phyloP scores from a whole-genome alignment of 2,888 invertebrate species.

The Heliconius charithonia region DNA sequence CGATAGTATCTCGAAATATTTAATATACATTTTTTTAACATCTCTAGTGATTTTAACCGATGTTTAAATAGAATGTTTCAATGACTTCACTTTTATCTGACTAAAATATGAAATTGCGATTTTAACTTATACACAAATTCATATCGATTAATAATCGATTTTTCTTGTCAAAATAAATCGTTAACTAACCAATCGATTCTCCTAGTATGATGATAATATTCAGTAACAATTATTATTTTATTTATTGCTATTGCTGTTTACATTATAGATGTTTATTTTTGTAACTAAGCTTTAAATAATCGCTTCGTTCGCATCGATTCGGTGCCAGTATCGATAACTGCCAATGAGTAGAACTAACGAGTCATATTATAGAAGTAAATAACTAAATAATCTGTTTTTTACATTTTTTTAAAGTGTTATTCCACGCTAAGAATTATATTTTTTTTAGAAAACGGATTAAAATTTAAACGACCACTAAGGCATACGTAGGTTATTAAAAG shows the following conservation, averaged over 20 bases:
- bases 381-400: slow-evolving; percentile 15
- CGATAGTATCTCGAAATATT: slow-evolving; percentile 32
- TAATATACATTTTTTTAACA: slow-evolving; percentile 28
- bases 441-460: slow-evolving; percentile 2
- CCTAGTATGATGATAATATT: slow-evolving; percentile 1
- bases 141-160: slow-evolving; percentile 16
- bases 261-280: slow-evolving; percentile 74
- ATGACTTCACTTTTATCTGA: slow-evolving; percentile 12
- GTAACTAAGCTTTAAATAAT: slow-evolving; percentile 53
- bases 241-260: slow-evolving; percentile 63
- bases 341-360: slow-evolving; percentile 73
- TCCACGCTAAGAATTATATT: not conserved
- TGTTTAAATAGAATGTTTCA: slow-evolving; percentile 22
- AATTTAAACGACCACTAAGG: not conserved
- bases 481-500: not conserved
- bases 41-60: slow-evolving; percentile 30
- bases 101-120: slow-evolving; percentile 1
- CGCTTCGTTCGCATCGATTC: slow-evolving; percentile 50
- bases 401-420: not conserved
- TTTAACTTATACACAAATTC: not conserved
- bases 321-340: slow-evolving; percentile 68
- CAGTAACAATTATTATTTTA: slow-evolving; percentile 17
- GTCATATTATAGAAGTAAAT: slow-evolving; percentile 54
- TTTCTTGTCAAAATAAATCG: slow-evolving; percentile 9
- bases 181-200: slow-evolving; percentile 15